Evolutionary conservation across 2,113 vertebrate species (phyloP).

Genomic region (Lipotes vexillifer): DNA sequence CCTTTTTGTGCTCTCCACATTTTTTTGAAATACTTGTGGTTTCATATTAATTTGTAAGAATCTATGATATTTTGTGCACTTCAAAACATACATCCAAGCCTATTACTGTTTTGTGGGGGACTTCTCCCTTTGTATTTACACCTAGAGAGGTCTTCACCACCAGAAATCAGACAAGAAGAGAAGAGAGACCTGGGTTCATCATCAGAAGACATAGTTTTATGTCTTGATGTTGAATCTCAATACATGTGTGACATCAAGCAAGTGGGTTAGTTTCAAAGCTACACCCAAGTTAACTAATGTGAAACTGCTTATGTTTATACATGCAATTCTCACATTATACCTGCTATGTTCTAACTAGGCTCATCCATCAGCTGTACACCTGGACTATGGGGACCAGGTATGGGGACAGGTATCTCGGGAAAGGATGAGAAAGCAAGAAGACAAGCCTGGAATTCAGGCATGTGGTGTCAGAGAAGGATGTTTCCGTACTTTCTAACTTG

Average conservation of each 20-base stretch:
- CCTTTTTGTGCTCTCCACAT: not conserved
- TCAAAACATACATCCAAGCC: not conserved
- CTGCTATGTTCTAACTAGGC: not conserved
- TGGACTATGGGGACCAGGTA: rapidly evolving
- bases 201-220: not conserved
- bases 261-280: not conserved
- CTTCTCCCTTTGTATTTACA: not conserved
- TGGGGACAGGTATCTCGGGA: not conserved
- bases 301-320: not conserved
- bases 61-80: not conserved
- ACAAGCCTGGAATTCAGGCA: not conserved
- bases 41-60: not conserved
- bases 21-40: not conserved
- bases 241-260: not conserved
- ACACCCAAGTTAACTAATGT: not conserved
- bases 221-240: not conserved
- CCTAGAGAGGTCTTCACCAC: not conserved
- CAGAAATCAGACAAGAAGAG: not conserved
- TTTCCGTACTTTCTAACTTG: not conserved
- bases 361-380: not conserved
- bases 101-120: not conserved
- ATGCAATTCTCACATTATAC: not conserved
- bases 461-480: not conserved
- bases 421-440: not conserved
- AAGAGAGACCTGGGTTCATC: not conserved